These are phyloP conservation scores for Ciconia maguari DNA, from an alignment of 2,113 vertebrate species.

Conservation along the genomic window DNA sequence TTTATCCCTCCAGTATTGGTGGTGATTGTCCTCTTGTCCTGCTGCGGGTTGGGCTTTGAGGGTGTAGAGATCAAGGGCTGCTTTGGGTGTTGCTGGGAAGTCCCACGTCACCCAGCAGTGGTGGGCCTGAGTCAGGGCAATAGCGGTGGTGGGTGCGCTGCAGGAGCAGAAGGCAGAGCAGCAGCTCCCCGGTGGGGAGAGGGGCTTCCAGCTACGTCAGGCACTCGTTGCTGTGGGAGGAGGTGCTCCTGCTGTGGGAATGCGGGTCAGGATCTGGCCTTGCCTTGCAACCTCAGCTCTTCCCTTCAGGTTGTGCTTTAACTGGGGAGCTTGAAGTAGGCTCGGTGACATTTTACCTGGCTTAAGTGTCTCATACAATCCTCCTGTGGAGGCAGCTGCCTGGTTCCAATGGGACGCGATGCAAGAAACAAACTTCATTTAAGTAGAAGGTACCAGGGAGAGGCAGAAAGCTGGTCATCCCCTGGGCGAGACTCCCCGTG, in stretches of 20 bases:
- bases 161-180: not conserved
- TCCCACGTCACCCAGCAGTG: not conserved
- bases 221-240: too few relatives aligned
- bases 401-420: not conserved
- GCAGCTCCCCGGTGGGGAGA: not conserved
- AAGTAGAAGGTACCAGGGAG: not conserved
- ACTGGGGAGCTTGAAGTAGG: not conserved
- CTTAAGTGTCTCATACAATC: not conserved
- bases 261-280: not conserved
- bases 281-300: not conserved
- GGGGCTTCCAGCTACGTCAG: not conserved
- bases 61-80: not conserved
- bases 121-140: not conserved
- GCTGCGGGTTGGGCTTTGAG: not conserved
- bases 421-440: not conserved
- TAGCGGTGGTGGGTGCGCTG: not conserved
- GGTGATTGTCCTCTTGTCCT: not conserved
- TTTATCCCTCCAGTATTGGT: not conserved
- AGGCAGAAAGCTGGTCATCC: not conserved
- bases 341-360: not conserved
- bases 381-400: not conserved
- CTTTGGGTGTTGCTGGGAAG: not conserved
- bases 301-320: not conserved
- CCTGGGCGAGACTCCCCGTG: not conserved
- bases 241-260: not conserved